Percentiles rank a stretch among this genome's conserved stretches.
phyloP scores from a whole-genome alignment of 2,113 vertebrate genomes.

The Sinocyclocheilus anophthalmus region DNA sequence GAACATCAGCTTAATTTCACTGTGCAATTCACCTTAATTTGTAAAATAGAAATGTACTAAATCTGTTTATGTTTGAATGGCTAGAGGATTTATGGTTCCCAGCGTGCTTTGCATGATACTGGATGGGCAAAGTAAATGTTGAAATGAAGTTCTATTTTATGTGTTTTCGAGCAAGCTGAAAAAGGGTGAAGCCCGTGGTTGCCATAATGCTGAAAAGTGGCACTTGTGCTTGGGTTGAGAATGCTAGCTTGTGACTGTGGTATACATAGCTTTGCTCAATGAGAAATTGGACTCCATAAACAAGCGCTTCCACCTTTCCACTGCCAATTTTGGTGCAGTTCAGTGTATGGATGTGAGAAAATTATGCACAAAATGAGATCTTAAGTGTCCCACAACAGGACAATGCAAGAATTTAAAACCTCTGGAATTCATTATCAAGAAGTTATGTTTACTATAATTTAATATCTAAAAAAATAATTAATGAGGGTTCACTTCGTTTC shows the following conservation, averaged over 20 bases:
- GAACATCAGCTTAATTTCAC: neutral
- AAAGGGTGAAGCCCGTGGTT: neutral
- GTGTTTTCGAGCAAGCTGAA: neutral
- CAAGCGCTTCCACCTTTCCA: neutral
- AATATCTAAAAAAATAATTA: neutral
- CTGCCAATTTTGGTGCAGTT: neutral
- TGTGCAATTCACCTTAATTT: neutral
- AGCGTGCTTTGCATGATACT: neutral
- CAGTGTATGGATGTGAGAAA: neutral
- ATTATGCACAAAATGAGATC: neutral
- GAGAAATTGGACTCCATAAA: neutral
- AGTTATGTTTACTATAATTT: neutral
- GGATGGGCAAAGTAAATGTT: neutral
- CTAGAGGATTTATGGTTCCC: neutral
- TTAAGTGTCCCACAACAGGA: neutral
- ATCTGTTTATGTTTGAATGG: neutral
- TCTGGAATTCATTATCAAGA: neutral
- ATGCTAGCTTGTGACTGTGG: neutral
- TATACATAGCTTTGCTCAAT: neutral
- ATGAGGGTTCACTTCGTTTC: neutral
- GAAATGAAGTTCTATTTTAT: neutral
- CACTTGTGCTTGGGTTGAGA: neutral
- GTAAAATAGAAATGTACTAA: neutral
- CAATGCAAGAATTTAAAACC: neutral
- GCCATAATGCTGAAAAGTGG: neutral